Conservation (phyloP, 2,888 invertebrate genomes). For the Cryptocephalus moraei region DNA sequence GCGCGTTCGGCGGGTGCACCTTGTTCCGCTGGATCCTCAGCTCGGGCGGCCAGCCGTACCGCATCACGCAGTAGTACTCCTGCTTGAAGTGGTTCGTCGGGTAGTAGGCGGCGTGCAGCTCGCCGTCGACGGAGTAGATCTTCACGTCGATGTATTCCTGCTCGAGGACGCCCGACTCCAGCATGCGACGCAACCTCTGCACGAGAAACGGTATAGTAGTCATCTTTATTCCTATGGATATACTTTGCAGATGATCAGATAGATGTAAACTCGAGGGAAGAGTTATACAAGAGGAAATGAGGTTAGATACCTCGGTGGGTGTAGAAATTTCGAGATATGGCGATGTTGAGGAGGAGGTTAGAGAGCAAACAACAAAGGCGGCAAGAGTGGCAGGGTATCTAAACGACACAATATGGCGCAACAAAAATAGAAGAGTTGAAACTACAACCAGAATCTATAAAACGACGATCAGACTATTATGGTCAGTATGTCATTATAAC, state of each 20-base stretch:
- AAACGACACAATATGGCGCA: conserved; percentile 8
- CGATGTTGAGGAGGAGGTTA: no score
- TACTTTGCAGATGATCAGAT: neutral
- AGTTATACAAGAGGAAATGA: neutral
- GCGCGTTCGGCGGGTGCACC: conserved; percentile 19
- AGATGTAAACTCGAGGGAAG: neutral
- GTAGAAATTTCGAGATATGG: no score
- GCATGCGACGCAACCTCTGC: conserved; percentile 36
- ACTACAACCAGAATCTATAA: no score
- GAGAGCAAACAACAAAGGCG: no score
- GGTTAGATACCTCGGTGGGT: no score
- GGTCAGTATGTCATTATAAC: no score
- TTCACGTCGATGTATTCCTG: conserved; percentile 39
- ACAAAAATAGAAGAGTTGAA: no score
- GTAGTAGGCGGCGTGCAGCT: conserved; percentile 36
- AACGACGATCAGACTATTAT: no score
- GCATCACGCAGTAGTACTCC: conserved; percentile 45
- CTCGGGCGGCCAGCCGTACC: conserved; percentile 34
- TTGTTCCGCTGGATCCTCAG: conserved; percentile 30
- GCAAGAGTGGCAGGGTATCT: no score
- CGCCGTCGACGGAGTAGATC: conserved; percentile 35
- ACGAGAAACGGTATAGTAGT: neutral
- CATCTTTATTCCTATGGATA: no score
- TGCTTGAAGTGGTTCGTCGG: conserved; percentile 41
- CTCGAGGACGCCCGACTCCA: conserved; percentile 32